Conservation (phyloP, 2,797 vertebrate genomes). For the Hippoglossus hippoglossus region DNA sequence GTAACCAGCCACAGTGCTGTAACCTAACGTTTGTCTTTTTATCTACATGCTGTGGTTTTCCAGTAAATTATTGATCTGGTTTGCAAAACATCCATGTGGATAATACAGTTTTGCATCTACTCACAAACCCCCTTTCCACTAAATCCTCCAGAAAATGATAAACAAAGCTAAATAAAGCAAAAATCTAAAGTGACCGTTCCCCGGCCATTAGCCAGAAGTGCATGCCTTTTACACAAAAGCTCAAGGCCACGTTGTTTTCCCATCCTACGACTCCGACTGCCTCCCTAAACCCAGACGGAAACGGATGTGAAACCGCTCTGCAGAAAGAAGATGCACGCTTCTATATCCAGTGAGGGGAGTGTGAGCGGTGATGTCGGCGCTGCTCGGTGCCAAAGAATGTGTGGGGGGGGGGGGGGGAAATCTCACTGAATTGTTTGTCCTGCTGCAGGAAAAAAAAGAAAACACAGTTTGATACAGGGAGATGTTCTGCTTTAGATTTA, state of each 20-base stretch:
- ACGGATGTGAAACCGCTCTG: constrained; percentile 38
- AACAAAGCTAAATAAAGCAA: constrained; percentile 50
- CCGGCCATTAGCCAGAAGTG: constrained; percentile 62
- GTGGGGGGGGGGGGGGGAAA: not conserved
- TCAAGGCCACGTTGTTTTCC: constrained; percentile 77
- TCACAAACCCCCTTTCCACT: not conserved
- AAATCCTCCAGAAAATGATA: not conserved
- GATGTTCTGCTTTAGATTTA: too few relatives aligned
- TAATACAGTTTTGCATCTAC: too few relatives aligned
- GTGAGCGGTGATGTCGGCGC: not conserved
- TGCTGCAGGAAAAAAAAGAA: not conserved
- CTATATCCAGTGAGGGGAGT: constrained; percentile 28
- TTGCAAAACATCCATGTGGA: not conserved
- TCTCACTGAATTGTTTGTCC: not conserved
- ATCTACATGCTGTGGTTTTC: too few relatives aligned
- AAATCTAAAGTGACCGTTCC: constrained; percentile 30
- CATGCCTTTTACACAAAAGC: constrained; percentile 69
- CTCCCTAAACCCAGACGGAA: constrained; percentile 66
- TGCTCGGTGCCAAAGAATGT: constrained; percentile 13
- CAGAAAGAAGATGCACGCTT: constrained; percentile 17
- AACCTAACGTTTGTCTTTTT: not conserved
- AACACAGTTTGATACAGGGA: not conserved
- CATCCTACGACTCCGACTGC: constrained; percentile 58
- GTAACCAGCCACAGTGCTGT: too few relatives aligned
- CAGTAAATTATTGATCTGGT: too few relatives aligned